Conservation (phyloP, 2,113 vertebrate genomes). For the Ceyx cyanopectus region DNA sequence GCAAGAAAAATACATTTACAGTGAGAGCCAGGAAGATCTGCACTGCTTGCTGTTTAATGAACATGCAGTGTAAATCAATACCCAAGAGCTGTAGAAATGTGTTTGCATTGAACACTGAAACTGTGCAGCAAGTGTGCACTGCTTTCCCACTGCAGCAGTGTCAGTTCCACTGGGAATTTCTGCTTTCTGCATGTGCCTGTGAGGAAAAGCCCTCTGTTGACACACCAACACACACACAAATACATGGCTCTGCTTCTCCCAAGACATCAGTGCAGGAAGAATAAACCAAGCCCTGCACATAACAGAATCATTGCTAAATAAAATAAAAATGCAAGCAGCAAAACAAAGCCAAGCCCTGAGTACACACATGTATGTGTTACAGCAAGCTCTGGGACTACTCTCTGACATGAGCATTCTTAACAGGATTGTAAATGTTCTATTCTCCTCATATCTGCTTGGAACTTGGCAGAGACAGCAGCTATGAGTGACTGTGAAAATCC, state of each 20-base stretch:
- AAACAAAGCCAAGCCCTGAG: neutral
- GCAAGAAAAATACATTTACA: constrained; percentile 1
- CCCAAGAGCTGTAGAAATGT: neutral
- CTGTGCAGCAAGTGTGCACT: neutral
- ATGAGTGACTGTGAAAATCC: neutral
- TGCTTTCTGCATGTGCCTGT: neutral
- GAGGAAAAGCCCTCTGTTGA: neutral
- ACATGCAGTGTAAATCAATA: neutral
- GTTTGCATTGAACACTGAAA: neutral
- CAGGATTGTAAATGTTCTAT: neutral
- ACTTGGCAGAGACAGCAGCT: neutral
- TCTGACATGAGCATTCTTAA: neutral
- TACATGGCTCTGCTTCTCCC: neutral
- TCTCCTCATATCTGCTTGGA: neutral
- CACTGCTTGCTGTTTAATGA: neutral
- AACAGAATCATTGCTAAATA: neutral
- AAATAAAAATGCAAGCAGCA: neutral
- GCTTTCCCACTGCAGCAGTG: neutral
- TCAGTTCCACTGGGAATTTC: neutral
- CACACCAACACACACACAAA: neutral
- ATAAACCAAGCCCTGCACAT: neutral
- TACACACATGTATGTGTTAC: fast-evolving
- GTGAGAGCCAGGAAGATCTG: neutral
- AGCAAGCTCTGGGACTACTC: neutral
- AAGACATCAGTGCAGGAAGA: neutral